Evolutionary conservation across 2,888 invertebrate genomes (phyloP).

Genomic region (Lacanobia oleracea): DNA sequence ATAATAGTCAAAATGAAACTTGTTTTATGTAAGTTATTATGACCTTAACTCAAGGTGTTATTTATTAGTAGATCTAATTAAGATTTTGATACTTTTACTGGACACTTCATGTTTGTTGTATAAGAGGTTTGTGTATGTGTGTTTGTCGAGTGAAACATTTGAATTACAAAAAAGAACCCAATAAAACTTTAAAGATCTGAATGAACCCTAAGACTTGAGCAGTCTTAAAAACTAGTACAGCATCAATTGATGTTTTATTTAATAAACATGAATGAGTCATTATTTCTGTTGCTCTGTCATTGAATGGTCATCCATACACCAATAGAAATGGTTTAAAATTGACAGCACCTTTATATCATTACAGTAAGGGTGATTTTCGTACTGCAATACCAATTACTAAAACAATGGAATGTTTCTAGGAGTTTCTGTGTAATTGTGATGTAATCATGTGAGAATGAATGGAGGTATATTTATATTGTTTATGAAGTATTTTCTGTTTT

Average conservation of each 20-base stretch:
- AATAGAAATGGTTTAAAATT: neutral
- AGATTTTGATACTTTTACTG: neutral
- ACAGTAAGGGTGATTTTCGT: neutral
- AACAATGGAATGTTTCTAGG: neutral
- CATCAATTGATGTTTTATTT: neutral
- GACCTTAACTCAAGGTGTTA: constrained; percentile 11
- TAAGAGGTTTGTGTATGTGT: neutral
- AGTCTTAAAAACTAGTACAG: too few relatives aligned
- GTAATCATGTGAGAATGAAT: neutral
- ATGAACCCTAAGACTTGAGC: too few relatives aligned
- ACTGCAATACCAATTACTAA: neutral
- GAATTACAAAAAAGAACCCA: neutral
- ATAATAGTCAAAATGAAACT: neutral
- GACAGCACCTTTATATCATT: neutral
- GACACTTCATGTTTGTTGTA: neutral
- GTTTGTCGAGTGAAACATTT: neutral
- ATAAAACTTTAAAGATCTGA: neutral
- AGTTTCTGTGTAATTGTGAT: neutral
- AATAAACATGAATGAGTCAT: neutral
- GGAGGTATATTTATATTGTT: neutral
- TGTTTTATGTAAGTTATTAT: constrained; percentile 21
- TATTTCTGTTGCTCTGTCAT: neutral
- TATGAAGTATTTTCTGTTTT: neutral
- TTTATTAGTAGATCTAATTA: neutral
- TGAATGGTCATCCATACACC: neutral